These are phyloP conservation scores for Dasypus novemcinctus DNA, from an alignment of 2,113 vertebrate species.

Conservation along the genomic window DNA sequence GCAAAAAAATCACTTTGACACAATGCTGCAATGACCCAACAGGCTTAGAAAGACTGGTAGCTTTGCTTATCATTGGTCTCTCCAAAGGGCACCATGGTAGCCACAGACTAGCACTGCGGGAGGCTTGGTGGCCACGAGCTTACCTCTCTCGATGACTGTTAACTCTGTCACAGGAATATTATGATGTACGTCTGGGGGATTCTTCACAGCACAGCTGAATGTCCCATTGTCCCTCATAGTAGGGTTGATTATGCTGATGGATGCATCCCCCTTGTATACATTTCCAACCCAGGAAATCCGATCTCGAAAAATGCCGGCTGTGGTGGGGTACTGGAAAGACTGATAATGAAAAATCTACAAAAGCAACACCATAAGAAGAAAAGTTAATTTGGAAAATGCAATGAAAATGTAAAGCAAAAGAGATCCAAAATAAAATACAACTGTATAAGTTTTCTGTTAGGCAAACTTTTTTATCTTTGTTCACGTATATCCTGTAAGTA, in stretches of 20 bases:
- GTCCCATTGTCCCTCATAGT: conserved; percentile 91
- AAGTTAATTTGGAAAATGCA: neutral
- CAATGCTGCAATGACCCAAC: neutral
- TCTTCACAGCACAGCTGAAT: conserved; percentile 91
- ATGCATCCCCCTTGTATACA: conserved; percentile 86
- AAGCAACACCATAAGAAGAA: neutral
- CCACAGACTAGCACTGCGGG: no score
- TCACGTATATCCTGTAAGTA: neutral
- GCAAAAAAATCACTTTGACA: neutral
- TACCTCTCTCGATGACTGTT: conserved; percentile 88
- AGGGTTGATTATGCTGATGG: conserved; percentile 87
- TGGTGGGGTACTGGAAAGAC: conserved; percentile 83
- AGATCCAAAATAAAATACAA: neutral
- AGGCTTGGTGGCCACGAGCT: conserved; percentile 41
- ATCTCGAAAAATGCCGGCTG: conserved; percentile 84
- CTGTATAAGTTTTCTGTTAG: neutral
- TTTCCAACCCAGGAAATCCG: conserved; percentile 90
- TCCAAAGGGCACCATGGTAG: neutral
- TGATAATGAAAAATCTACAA: conserved; percentile 93
- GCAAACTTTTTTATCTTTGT: neutral
- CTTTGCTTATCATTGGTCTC: neutral
- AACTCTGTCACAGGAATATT: conserved; percentile 87
- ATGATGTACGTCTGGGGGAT: conserved; percentile 94
- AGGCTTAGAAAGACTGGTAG: neutral
- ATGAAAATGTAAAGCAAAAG: neutral